These are phyloP conservation scores for Astur gentilis DNA, from an alignment of 2,113 vertebrate genomes.

Conservation along the genomic window DNA sequence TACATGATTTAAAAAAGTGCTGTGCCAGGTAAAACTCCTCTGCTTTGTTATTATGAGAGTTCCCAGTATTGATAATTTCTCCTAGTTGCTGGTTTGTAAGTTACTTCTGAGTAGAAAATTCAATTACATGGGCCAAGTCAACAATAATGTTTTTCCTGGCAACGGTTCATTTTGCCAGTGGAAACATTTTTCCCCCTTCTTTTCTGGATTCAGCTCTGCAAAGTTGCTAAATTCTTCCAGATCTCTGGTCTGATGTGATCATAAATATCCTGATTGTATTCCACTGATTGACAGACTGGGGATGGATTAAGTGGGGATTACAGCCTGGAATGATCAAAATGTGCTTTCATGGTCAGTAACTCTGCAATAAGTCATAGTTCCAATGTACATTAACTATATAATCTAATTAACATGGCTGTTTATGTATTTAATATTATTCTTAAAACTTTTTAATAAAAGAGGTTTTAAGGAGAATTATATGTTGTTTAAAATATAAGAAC, in stretches of 20 bases:
- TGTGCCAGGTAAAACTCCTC: constrained; percentile 59
- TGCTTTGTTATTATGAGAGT: constrained; percentile 38
- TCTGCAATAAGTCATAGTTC: constrained; percentile 62
- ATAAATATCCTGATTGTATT: constrained; percentile 76
- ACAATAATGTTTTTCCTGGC: constrained; percentile 71
- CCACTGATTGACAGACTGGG: constrained; percentile 71
- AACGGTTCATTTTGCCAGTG: constrained; percentile 58
- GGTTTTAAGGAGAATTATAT: constrained; percentile 62
- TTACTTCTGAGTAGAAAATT: constrained; percentile 68
- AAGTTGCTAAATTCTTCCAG: constrained; percentile 74
- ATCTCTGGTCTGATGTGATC: constrained; percentile 70
- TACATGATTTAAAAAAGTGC: constrained; percentile 2
- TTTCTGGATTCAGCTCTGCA: constrained; percentile 65
- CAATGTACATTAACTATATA: constrained; percentile 69
- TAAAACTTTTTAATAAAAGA: constrained; percentile 68
- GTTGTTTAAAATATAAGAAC: constrained; percentile 54
- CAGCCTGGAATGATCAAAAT: constrained; percentile 69
- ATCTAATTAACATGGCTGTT: constrained; percentile 74
- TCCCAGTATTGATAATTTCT: constrained; percentile 63
- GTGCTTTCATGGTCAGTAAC: constrained; percentile 70
- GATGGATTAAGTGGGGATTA: constrained; percentile 73
- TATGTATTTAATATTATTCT: constrained; percentile 67
- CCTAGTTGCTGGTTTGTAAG: constrained; percentile 57
- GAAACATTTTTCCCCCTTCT: constrained; percentile 43
- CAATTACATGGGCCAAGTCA: constrained; percentile 68